phyloP scores from a whole-genome alignment of 2,113 vertebrate species.

The Eudyptes chrysolophus region DNA sequence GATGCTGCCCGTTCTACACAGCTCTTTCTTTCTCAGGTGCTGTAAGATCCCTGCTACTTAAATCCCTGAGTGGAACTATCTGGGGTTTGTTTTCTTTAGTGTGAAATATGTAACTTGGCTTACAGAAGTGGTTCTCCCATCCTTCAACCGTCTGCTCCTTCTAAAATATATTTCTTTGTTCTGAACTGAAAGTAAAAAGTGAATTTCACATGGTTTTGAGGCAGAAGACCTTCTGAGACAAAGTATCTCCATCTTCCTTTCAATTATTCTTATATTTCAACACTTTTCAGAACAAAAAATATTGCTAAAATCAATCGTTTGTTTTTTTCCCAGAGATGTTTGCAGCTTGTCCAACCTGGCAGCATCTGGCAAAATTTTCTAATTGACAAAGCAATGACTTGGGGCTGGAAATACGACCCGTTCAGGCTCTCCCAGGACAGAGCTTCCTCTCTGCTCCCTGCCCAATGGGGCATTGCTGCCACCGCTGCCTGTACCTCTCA shows the following conservation, averaged over 20 bases:
- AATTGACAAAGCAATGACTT: background rate
- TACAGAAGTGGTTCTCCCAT: background rate
- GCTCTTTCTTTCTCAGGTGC: background rate
- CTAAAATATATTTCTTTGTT: background rate
- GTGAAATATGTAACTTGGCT: background rate
- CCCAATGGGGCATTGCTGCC: rapidly evolving
- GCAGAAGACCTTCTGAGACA: background rate
- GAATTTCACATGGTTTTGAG: background rate
- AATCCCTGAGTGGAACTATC: background rate
- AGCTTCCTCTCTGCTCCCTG: too few relatives aligned
- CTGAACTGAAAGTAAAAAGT: background rate
- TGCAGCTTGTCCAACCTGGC: background rate
- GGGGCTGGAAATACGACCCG: rapidly evolving
- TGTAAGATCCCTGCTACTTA: background rate
- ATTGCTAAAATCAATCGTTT: background rate
- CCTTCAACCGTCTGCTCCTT: background rate
- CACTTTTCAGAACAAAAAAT: background rate
- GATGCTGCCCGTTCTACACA: background rate
- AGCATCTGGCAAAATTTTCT: background rate
- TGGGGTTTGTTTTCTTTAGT: background rate
- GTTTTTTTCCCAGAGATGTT: background rate
- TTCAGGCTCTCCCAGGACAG: background rate
- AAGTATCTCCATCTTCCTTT: background rate
- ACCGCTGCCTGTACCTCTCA: background rate
- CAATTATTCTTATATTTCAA: background rate